Base-by-base conservation (phyloP, 1,140 invertebrate genomes). In the Portunus trituberculatus region DNA sequence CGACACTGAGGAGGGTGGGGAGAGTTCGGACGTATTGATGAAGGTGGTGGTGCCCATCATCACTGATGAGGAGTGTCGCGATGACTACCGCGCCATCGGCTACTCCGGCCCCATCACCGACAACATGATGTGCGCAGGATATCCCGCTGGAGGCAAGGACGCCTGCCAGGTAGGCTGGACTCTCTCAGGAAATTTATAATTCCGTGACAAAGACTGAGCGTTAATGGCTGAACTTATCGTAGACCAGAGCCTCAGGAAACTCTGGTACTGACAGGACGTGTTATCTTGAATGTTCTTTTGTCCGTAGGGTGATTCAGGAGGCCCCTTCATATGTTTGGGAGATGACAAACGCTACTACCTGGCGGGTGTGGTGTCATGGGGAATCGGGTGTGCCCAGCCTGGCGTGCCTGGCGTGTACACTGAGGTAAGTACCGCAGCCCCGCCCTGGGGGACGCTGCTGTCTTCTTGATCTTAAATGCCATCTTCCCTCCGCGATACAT, bases 321-420 rank as follows among this genome's bases (percentile, higher is more conserved):
- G 96, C 29, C 96, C 96, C 29, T 96, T 96, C 32, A 95, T 96
- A 88, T 93, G 96, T 28, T 83, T 92, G 52, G 95, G 96, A 12
- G 4, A 88, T 4, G 94, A 94, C 89, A 89, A 96, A 25, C 96
- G 90, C 0, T 98, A 97, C 96, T 98, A 98, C 96, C 97, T 97
- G 91, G 97, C 98, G 89, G 98, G 98, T 1, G 97, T 98, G 0
- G 98, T 98, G 0, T 98, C 98, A 14, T 98, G 97, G 96, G 98
- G 98, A 0, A 97, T 97, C 91, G 97, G 98, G 14, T 98, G 98
- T 96, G 98, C 97, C 3, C 96, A 97, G 32, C 96, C 96, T 0
- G 96, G 97, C 25, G 96, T 97, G 4, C 98, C 98, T 7, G 98
- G 98, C 16, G 98, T 99, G 89, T 98, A 99, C 97, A 98, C 98